phyloP scores from a whole-genome alignment of 2,113 vertebrate species.

The Muscicapa adusta region DNA sequence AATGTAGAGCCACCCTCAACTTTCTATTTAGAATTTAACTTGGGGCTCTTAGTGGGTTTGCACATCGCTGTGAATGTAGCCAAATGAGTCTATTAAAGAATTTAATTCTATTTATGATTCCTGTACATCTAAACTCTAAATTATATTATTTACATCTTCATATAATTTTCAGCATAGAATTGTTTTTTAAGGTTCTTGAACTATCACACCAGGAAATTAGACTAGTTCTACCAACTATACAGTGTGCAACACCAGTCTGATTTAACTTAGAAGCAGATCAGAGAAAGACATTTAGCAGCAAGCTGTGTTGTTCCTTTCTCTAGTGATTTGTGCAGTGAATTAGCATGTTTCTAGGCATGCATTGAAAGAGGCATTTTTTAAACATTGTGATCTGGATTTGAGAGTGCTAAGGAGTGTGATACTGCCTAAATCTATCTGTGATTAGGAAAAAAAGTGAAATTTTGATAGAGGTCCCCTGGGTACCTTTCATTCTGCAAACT shows the following conservation, averaged over 20 bases:
- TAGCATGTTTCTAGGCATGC: not conserved
- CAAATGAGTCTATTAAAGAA: slow-evolving; percentile 17
- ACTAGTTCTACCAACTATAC: not conserved
- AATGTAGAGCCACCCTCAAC: slow-evolving; percentile 37
- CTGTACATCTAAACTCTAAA: not conserved
- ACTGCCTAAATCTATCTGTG: not conserved
- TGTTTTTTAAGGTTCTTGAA: slow-evolving; percentile 6
- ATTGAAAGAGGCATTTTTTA: not conserved
- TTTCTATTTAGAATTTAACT: slow-evolving; percentile 49
- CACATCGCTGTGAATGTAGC: slow-evolving; percentile 19
- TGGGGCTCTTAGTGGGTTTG: slow-evolving; percentile 45
- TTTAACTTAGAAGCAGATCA: not conserved
- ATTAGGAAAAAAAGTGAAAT: not conserved
- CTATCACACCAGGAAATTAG: not conserved
- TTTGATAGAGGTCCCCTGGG: not conserved
- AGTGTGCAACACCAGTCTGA: not conserved
- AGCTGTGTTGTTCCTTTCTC: not conserved
- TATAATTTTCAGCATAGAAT: not conserved
- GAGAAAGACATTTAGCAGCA: not conserved
- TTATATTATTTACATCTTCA: not conserved
- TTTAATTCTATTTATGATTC: slow-evolving; percentile 43
- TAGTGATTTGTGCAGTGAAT: not conserved
- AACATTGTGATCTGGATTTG: not conserved
- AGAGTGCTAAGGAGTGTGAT: not conserved
- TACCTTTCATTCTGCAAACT: not conserved